Base-by-base conservation (phyloP, 2,888 invertebrate species). In the Galeopsomyia nigrocyanea region DNA sequence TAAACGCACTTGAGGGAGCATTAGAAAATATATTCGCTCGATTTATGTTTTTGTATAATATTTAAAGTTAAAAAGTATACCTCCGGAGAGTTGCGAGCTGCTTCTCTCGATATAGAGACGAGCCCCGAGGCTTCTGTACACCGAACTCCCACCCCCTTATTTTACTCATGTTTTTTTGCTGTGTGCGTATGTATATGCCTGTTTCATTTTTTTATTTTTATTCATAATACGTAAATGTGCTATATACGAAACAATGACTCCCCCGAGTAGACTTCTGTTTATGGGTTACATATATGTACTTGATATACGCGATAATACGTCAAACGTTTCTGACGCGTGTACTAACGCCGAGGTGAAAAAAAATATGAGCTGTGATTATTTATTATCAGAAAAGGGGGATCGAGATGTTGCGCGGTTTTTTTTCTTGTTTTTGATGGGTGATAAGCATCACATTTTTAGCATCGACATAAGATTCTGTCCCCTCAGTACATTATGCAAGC, bases 201-300 rank as follows among this genome's bases (percentile, higher is more conserved):
- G n/a, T 51, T 16, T n/a, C n/a, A n/a, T n/a, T n/a, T 55, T 53
- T 58, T 17, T 51, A 22, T 55, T 69, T 56, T 63, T 69, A 50
- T 56, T 57, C 58, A 57, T 69, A 46, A 51, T 69, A 58, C 63
- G 55, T 63, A 64, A 68, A 58, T 58, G 57, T 47, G 50, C 55
- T 63, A 56, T 62, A 26, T 51, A 50, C 31, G 39, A 39, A 63
- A 63, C 13, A 39, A n/a, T 46, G 39, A 56, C 39, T 64, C 56
- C 57, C 39, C 69, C 5, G n/a, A 47, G 65, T 56, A 65, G 56
- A 17, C 9, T 39, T 22, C 55, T 47, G 53, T 57, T 9, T 26
- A 26, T 26, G 26, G 26, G 50, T 53, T 53, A n/a, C n/a, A n/a
- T n/a, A n/a, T n/a, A 46, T 53, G 68, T 51, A 39, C 31, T 22